Percentiles rank a stretch among this genome's conserved stretches.
Evolutionary conservation across 92 coral and sea anemone species (phyloP).

Genomic region (Porites lobata): DNA sequence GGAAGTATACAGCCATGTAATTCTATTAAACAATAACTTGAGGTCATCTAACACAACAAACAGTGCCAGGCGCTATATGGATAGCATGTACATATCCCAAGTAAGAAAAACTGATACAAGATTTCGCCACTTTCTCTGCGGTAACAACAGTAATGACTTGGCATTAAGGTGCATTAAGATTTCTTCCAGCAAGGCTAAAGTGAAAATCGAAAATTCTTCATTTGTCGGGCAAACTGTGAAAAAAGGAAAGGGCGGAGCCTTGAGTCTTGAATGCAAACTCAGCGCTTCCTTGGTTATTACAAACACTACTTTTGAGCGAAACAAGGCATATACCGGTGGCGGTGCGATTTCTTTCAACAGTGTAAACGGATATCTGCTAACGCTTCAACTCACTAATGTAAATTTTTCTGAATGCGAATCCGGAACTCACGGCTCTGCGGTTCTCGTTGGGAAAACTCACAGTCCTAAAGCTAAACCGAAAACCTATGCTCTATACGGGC

Average conservation of each 20-base stretch:
- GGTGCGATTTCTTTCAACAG: constrained; percentile 37
- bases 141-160: constrained; percentile 24
- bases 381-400: constrained; percentile 27
- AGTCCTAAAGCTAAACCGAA: background rate
- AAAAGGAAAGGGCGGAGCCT: constrained; percentile 30
- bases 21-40: constrained; percentile 20
- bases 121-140: constrained; percentile 18
- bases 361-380: background rate
- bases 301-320: constrained; percentile 36
- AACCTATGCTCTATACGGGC: constrained; percentile 13
- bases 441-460: constrained; percentile 20
- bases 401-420: constrained; percentile 34
- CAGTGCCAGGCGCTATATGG: background rate
- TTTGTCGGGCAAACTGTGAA: constrained; percentile 17
- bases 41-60: background rate
- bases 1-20: constrained; percentile 21
- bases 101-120: constrained; percentile 6
- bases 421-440: constrained; percentile 4
- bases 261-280: constrained; percentile 12
- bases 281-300: constrained; percentile 12
- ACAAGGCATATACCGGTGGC: constrained; percentile 27
- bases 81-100: constrained; percentile 22
- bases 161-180: constrained; percentile 42
- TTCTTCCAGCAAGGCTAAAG: constrained; percentile 1
- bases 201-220: constrained; percentile 26